Conservation (phyloP, 2,113 vertebrate genomes). For the Clinocottus analis region DNA sequence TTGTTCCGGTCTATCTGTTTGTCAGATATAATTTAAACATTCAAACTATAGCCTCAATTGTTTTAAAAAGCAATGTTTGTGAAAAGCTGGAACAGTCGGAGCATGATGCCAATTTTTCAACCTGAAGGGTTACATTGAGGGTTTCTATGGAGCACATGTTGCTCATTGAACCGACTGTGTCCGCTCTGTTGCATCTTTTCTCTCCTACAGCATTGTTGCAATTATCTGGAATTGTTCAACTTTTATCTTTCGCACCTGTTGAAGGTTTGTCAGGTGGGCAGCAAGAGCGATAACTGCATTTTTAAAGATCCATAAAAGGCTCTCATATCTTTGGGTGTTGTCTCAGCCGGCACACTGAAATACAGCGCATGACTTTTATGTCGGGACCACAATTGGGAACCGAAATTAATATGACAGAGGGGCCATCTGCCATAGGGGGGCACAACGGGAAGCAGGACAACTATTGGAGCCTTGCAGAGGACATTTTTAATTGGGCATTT, state of each 20-base stretch:
- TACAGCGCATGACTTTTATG: constrained; percentile 78
- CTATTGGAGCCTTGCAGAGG: constrained; percentile 61
- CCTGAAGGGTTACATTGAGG: neutral
- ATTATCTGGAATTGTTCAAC: constrained; percentile 62
- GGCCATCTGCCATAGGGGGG: constrained; percentile 60
- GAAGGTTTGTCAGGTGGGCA: constrained; percentile 65
- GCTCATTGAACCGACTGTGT: constrained; percentile 23
- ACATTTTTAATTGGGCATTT: constrained; percentile 77
- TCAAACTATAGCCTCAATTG: neutral
- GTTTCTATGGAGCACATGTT: constrained; percentile 38
- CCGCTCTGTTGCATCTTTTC: constrained; percentile 16
- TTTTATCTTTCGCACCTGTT: constrained; percentile 69
- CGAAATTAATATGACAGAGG: constrained; percentile 80
- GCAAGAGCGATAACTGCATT: constrained; percentile 59
- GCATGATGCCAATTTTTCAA: neutral
- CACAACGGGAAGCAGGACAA: constrained; percentile 42
- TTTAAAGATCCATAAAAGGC: constrained; percentile 71
- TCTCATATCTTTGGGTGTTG: constrained; percentile 54
- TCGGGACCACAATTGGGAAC: constrained; percentile 69
- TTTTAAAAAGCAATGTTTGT: neutral
- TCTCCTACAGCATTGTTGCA: constrained; percentile 20
- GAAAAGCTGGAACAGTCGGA: neutral
- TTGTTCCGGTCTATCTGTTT: constrained; percentile 17
- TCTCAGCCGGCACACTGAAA: constrained; percentile 68
- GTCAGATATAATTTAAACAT: constrained; percentile 28